Percentiles rank a stretch among this genome's conserved stretches.
phyloP scores from a whole-genome alignment of 35 echinoderm and acorn worm species.

The Chiridota heheva region DNA sequence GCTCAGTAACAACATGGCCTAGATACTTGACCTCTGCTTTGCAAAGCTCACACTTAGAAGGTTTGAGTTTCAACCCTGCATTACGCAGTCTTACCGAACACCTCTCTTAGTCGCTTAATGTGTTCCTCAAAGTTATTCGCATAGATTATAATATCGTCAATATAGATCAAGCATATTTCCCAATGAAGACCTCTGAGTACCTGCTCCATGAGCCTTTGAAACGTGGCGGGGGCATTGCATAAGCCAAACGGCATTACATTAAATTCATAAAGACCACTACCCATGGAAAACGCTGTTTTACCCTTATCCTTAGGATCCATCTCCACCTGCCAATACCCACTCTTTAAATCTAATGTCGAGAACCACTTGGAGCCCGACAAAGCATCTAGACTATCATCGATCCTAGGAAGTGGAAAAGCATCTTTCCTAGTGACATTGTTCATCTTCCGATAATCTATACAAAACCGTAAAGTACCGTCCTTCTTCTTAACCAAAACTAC shows the following conservation, averaged over 20 bases:
- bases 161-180: conserved; percentile 32
- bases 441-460: conserved; percentile 44
- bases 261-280: conserved; percentile 39
- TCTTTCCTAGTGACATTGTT: conserved; percentile 41
- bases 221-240: conserved; percentile 55
- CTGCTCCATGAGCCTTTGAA: conserved; percentile 54
- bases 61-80: conserved; percentile 54
- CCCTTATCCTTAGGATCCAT: conserved; percentile 23
- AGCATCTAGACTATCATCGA: conserved; percentile 58
- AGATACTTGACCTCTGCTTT: conserved; percentile 23
- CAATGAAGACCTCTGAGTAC: conserved; percentile 50
- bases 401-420: conserved; percentile 46
- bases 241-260: conserved; percentile 74
- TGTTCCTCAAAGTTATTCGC: conserved; percentile 17
- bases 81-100: conserved; percentile 15
- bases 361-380: conserved; percentile 37
- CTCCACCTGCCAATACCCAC: conserved; percentile 70
- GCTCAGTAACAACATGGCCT: conserved; percentile 29
- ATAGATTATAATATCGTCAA: conserved; percentile 43
- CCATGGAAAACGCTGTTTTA: conserved; percentile 52
- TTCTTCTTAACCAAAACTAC: conserved; percentile 45
- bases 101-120: conserved; percentile 21
- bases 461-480: conserved; percentile 48
- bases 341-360: conserved; percentile 54
- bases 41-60: conserved; percentile 41